Evolutionary conservation across 2,797 vertebrate species (phyloP), one percentile per base, ranked within the genome.

Genomic region (Alfaro cultratus): DNA sequence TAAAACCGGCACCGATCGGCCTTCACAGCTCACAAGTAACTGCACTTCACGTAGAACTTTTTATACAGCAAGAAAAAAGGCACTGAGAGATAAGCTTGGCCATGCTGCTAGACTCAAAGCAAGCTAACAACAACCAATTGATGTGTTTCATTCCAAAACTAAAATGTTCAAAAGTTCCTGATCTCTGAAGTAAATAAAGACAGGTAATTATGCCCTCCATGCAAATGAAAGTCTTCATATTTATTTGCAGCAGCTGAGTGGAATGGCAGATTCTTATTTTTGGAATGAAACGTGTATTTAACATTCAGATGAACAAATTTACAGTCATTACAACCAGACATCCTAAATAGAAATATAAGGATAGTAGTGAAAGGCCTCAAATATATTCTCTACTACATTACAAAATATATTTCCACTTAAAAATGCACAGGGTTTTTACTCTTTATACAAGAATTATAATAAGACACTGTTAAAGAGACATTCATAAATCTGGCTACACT

Each of bases 1-100:
- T 77, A 72, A 76, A 34, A 83, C 79, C 8, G 80, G 75, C 47
- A 83, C 67, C 53, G 26, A 55, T 73, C 26, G 45, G 67, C 71
- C 75, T 85, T 82, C 43, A 83, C 80, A 80, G 82, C 70, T 84
- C 73, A 86, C 81, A 87, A 26, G 34, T 72, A 80, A 83, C 79
- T 80, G 87, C 85, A 85, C 79, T 82, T 80, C 51, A 92, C 87
- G 81, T 73, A 84, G 73, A 84, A 76, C 85, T 78, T 87, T 4
- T 74, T n/a, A 92, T 53, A 80, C 74, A 76, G 62, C 82, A 75
- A 80, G 84, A 81, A 70, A 53, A 92, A 94, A 94, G 92, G 93
- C 93, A 93, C 93, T 94, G 85, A 85, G 84, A 89, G 84, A 92
- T 83, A 89, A 86, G 82, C 87, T 75, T 67, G 76, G 83, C 86